phyloP scores from a whole-genome alignment of 2,797 vertebrate species.

The Oryzias dopingdopingensis region DNA sequence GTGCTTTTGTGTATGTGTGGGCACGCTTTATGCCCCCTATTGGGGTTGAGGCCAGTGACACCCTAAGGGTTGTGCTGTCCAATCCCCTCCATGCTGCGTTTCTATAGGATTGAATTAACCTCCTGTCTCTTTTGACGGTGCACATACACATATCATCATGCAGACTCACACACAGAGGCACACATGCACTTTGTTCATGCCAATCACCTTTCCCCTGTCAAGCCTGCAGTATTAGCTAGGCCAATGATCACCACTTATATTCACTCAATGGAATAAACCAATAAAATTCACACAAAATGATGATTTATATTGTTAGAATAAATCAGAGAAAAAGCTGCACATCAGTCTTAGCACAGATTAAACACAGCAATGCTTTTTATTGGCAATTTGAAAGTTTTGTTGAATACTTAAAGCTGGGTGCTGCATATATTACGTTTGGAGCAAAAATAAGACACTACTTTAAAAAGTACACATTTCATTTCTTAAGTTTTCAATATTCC shows the following conservation, averaged over 20 bases:
- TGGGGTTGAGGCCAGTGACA: conserved; percentile 74
- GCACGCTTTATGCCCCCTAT: conserved; percentile 58
- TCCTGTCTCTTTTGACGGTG: conserved; percentile 73
- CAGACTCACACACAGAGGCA: conserved; percentile 33
- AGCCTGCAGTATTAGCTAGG: conserved; percentile 47
- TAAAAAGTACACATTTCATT: background rate
- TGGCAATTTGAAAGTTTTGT: background rate
- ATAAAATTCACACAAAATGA: conserved; percentile 31
- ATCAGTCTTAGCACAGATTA: background rate
- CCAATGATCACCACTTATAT: conserved; percentile 39
- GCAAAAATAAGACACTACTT: background rate
- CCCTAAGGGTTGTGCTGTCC: conserved; percentile 76
- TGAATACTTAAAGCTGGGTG: background rate
- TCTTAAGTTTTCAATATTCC: background rate
- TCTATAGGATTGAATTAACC: conserved; percentile 84
- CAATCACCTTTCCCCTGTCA: conserved; percentile 63
- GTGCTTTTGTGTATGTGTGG: conserved; percentile 32
- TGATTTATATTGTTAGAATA: conserved; percentile 24
- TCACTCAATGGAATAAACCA: conserved; percentile 30
- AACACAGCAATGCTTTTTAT: background rate
- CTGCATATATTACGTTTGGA: background rate
- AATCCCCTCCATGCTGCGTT: conserved; percentile 80
- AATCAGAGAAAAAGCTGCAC: conserved; percentile 5
- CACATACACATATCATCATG: conserved; percentile 69
- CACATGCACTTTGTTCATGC: conserved; percentile 50